Evolutionary conservation across 2,888 invertebrate genomes (phyloP).

Genomic region (Teinopalpus imperialis): DNA sequence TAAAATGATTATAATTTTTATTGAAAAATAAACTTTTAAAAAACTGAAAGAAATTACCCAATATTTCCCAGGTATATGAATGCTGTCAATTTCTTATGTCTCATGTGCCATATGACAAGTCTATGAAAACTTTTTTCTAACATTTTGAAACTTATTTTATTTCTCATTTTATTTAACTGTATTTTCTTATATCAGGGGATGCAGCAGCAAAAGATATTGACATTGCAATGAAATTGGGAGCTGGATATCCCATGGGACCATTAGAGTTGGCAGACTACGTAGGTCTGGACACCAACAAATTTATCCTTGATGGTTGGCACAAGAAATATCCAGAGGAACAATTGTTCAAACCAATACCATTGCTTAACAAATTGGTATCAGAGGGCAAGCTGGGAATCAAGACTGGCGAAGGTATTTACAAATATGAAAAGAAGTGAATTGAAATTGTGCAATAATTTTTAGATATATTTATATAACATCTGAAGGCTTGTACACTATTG

Average conservation of each 20-base stretch:
- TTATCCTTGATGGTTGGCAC: conserved; percentile 90
- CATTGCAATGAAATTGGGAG: conserved; percentile 94
- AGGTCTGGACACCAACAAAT: conserved; percentile 89
- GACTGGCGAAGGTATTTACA: conserved; percentile 92
- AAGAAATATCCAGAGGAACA: conserved; percentile 72
- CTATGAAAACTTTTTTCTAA: too few relatives aligned
- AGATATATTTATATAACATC: conserved; percentile 1
- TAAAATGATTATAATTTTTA: too few relatives aligned
- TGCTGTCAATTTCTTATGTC: too few relatives aligned
- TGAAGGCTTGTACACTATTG: conserved; percentile 13
- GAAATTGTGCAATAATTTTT: neutral
- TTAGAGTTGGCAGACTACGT: conserved; percentile 92
- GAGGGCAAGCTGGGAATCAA: conserved; percentile 92
- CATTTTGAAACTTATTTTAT: too few relatives aligned
- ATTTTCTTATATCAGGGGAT: conserved; percentile 81
- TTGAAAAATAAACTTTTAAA: too few relatives aligned
- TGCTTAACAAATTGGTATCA: conserved; percentile 85
- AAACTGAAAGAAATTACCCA: too few relatives aligned
- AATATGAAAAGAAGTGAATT: conserved; percentile 76
- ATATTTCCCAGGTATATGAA: too few relatives aligned
- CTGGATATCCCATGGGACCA: conserved; percentile 95
- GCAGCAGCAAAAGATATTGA: conserved; percentile 90
- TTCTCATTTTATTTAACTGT: too few relatives aligned
- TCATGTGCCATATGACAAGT: too few relatives aligned
- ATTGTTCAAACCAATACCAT: conserved; percentile 63